Evolutionary conservation across 1,140 invertebrate species (phyloP).

Genomic region (Tribolium castaneum): DNA sequence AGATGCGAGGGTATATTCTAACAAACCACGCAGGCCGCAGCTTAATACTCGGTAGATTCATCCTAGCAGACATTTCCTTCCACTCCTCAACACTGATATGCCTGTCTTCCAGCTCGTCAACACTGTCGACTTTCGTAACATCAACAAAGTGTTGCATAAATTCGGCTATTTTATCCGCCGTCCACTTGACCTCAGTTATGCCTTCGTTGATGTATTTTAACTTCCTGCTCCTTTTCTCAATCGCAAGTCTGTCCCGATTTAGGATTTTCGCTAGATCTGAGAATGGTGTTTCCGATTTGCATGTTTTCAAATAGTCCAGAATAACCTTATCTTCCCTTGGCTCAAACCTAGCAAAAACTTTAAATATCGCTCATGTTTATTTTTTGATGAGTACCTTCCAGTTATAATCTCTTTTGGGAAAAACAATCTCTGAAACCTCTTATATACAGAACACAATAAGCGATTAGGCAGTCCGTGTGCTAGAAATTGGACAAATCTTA

Average conservation of each 20-base stretch:
- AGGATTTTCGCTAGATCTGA: constrained; percentile 16
- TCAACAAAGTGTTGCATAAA: constrained; percentile 27
- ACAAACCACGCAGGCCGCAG: constrained; percentile 15
- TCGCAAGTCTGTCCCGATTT: background rate
- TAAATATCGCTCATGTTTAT: background rate
- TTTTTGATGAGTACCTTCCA: background rate
- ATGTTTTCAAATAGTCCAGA: constrained; percentile 28
- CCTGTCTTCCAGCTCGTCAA: constrained; percentile 11
- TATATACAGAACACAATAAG: constrained; percentile 11
- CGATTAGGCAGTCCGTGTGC: constrained; percentile 34
- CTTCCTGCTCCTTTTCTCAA: constrained; percentile 13
- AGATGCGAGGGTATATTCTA: constrained; percentile 32
- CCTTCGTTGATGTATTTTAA: background rate
- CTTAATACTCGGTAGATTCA: constrained; percentile 26
- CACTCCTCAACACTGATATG: constrained; percentile 26
- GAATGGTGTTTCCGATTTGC: constrained; percentile 11
- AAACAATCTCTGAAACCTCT: constrained; percentile 35
- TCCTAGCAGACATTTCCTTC: background rate
- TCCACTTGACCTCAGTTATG: background rate
- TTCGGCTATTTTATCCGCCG: background rate
- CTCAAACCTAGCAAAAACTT: constrained; percentile 30
- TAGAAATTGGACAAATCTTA: constrained; percentile 42
- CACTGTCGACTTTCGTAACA: constrained; percentile 22
- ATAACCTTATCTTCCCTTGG: constrained; percentile 37
- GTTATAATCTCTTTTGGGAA: background rate